phyloP scores from a whole-genome alignment of 2,888 invertebrate species.

The Chaetogeoica ovagalla region DNA sequence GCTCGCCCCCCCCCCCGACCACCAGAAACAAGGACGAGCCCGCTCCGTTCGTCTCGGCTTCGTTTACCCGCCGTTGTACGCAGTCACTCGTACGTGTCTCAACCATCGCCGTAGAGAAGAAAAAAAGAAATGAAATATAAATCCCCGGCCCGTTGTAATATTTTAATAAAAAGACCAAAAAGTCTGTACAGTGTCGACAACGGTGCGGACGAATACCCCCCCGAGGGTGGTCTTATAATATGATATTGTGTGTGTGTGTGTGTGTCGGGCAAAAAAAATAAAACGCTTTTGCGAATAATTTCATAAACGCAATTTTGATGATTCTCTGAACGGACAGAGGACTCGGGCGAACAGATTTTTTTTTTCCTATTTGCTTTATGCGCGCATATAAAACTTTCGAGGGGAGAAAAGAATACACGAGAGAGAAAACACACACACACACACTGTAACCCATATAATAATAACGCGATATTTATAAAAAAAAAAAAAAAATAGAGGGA shows the following conservation, averaged over 20 bases:
- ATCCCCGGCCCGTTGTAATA: conserved; percentile 16
- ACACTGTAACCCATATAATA: not conserved
- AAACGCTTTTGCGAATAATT: conserved; percentile 24
- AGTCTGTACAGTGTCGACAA: not conserved
- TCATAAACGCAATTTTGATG: conserved; percentile 31
- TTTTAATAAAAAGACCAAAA: conserved; percentile 39
- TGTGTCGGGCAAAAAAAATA: not conserved
- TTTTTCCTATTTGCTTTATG: not conserved
- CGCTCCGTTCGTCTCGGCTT: no score
- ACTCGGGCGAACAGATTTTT: not conserved
- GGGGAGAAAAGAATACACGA: not conserved
- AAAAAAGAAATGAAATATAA: conserved; percentile 15
- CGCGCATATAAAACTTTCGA: not conserved
- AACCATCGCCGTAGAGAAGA: not conserved
- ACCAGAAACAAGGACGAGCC: no score
- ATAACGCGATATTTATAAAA: not conserved
- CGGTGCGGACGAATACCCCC: not conserved
- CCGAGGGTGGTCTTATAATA: conserved; percentile 13
- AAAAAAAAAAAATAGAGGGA: no score
- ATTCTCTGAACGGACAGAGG: not conserved
- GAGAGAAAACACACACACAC: not conserved
- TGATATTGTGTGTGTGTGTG: not conserved
- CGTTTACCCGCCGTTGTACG: no score
- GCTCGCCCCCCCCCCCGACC: no score
- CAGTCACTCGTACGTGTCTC: no score